Evolutionary conservation across 1,140 invertebrate species (phyloP), one percentile per base, ranked within the genome.

Genomic region (Drosophila albomicans): DNA sequence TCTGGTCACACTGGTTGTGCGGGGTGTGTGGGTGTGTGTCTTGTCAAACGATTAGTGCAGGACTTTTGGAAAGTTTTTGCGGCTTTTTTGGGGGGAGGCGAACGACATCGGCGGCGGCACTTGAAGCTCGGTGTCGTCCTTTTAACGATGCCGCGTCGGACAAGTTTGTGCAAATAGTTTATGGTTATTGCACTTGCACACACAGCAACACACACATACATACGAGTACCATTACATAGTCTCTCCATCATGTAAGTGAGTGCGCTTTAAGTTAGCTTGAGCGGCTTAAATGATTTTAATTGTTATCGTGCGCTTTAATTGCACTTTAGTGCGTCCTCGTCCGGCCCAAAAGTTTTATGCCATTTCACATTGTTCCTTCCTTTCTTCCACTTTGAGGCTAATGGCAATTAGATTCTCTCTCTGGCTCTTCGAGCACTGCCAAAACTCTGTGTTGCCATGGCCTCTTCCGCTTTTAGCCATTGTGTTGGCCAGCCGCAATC

Each of bases 101-200:
- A 25, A 25, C 20, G 20, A 25, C 20, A 25, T 25, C 20, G 30
- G 30, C 32, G 38, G 16, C 38, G 62, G 64, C 72, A 71, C 59
- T 79, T 71, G 78, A 72, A 64, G 57, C 59, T 16, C 49, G 15
- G 57, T 58, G 51, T 63, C 52, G 58, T 77, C 63, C 69, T 32
- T 70, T 85, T 85, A 78, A 81, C 74, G 81, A 78, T 66, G 73
- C 75, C 82, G 82, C 70, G 82, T 77, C 68, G 75, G 41, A 46
- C 51, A 86, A 88, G 78, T 87, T 88, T 87, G 82, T 82, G 79
- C 84, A 82, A 88, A 87, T 87, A 87, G 84, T 87, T 88, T 87
- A 87, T 87, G 79, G 82, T 88, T 87, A 87, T 81, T 81, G 66
- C 81, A 85, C 49, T 70, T 57, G 35, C 73, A 64, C 45, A 73